phyloP scores from a whole-genome alignment of 2,888 invertebrate species.

The Tiliacea citrago region DNA sequence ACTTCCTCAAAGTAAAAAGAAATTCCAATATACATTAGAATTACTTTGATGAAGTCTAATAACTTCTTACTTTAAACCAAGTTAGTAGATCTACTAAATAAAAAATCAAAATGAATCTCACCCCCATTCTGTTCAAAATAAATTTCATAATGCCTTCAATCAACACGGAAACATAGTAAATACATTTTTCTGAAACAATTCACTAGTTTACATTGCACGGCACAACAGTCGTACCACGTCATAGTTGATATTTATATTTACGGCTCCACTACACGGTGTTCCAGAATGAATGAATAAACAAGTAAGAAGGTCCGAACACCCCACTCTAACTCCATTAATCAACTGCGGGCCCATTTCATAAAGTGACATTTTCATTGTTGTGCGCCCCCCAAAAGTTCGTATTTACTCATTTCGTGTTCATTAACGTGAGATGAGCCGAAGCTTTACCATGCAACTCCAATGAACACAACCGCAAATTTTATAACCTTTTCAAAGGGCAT shows the following conservation, averaged over 20 bases:
- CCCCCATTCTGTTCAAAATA: neutral
- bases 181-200: slow-evolving; percentile 45
- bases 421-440: slow-evolving; percentile 75
- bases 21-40: neutral
- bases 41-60: neutral
- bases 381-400: slow-evolving; percentile 81
- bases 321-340: slow-evolving; percentile 86
- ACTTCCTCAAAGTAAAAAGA: neutral
- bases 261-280: slow-evolving; percentile 61
- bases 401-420: slow-evolving; percentile 84
- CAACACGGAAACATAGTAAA: slow-evolving; percentile 19
- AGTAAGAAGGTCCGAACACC: slow-evolving; percentile 80
- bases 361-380: slow-evolving; percentile 90
- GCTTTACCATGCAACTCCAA: slow-evolving; percentile 76
- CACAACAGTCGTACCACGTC: slow-evolving; percentile 39
- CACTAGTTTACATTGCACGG: slow-evolving; percentile 45
- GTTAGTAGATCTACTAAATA: neutral
- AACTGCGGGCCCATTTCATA: slow-evolving; percentile 85
- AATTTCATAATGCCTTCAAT: slow-evolving; percentile 17
- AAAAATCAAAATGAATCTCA: neutral
- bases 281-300: slow-evolving; percentile 81
- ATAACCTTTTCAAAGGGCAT: slow-evolving; percentile 62
- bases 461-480: slow-evolving; percentile 75
- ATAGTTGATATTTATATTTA: slow-evolving; percentile 73
- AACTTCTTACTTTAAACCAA: slow-evolving; percentile 1